Evolutionary conservation across 2,113 vertebrate species (phyloP).

Genomic region (Xyliphius kryptos): DNA sequence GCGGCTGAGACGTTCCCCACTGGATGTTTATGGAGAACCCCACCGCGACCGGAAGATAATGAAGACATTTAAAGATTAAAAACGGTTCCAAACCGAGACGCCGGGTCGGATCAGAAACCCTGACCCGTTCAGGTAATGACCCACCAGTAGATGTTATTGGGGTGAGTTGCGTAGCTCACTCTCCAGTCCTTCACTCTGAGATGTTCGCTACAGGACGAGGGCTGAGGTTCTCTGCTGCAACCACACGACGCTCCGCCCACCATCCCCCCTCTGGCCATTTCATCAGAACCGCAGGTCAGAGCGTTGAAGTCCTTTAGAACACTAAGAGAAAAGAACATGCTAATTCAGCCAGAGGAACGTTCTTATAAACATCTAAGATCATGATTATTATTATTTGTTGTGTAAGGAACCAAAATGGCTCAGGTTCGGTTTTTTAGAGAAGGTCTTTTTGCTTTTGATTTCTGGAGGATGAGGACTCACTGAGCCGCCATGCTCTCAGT

Average conservation of each 20-base stretch:
- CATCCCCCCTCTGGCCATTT: neutral
- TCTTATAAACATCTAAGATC: too few species aligned
- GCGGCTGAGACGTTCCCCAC: too few species aligned
- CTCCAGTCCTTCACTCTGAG: conserved; percentile 71
- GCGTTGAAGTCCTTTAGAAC: conserved; percentile 93
- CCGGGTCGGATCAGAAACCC: too few species aligned
- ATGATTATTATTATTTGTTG: too few species aligned
- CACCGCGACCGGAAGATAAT: too few species aligned
- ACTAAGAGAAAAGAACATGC: conserved; percentile 53
- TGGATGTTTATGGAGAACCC: too few species aligned
- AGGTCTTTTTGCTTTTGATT: too few species aligned
- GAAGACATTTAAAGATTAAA: too few species aligned
- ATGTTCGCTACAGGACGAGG: conserved; percentile 64
- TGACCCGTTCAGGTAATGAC: too few species aligned
- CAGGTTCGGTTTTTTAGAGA: too few species aligned
- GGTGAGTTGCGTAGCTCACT: conserved; percentile 76
- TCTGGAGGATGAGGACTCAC: conserved; percentile 63
- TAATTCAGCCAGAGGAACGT: neutral
- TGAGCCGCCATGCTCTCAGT: conserved; percentile 81
- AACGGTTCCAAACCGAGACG: too few species aligned
- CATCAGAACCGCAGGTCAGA: conserved; percentile 66
- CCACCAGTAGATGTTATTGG: conserved; percentile 88
- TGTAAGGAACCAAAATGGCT: too few species aligned
- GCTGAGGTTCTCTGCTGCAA: conserved; percentile 71
- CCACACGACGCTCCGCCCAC: conserved; percentile 42